Base-by-base conservation (phyloP, 2,888 invertebrate species). In the Drepana falcataria region DNA sequence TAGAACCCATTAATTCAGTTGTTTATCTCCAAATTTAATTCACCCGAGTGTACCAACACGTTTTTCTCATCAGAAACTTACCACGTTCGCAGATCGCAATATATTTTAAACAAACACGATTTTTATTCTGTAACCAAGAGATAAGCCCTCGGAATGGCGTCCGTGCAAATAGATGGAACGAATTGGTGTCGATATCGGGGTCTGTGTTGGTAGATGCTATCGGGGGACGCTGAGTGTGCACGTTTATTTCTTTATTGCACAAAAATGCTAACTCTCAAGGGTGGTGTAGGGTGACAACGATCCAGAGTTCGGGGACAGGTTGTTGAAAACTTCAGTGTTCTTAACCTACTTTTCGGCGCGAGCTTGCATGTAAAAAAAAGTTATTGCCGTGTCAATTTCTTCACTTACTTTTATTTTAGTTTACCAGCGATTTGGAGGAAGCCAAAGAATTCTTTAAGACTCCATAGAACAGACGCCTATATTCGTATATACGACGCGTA, bases 201-300 rank as follows among this genome's bases (percentile, higher is more conserved):
- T 34, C 51, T n/a, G n/a, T 58, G 58, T 61, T 57, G 53, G 64
- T 58, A 72, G 72, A 71, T 69, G 65, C 79, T 85, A 83, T 83
- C 83, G 64, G 59, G 60, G 65, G 61, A 68, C 73, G 86, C 88
- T 85, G 87, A 87, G 73, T 60, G 60, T 83, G 87, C 72, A 75
- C 79, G 82, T 86, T 83, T 83, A 83, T 80, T 84, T 83, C 86
- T 88, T 88, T 88, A 88, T 90, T 88, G 85, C 83, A 73, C 69
- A 85, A 87, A 89, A 88, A 89, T 84, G 87, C 85, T 82, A 84
- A 87, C 80, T 77, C 77, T 77, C 72, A 70, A 61, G 60, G 68
- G 65, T 57, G 44, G 51, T 37, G 53, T 64, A 64, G 68, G 73
- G 75, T 75, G 70, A 54, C 73, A 56, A 66, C 34, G 47, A 5